These are phyloP conservation scores for Marcusenius ussheri DNA, from an alignment of 2,113 vertebrate species.

Conservation along the genomic window DNA sequence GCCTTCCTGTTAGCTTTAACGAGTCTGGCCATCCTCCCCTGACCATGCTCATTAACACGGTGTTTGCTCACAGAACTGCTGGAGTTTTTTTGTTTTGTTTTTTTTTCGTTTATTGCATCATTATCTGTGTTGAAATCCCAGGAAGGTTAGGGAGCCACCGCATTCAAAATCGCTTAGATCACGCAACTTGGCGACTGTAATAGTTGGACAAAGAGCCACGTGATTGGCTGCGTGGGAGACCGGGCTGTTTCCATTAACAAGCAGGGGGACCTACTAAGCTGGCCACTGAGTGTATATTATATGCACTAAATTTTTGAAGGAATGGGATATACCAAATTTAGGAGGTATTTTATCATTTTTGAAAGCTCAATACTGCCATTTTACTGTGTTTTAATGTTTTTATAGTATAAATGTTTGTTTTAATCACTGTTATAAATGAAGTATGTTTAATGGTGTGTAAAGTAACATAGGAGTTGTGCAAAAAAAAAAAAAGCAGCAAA, in stretches of 20 bases:
- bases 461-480: conserved; percentile 4
- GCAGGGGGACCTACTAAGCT: background rate
- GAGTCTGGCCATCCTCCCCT: background rate
- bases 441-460: background rate
- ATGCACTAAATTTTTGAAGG: conserved; percentile 53
- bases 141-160: background rate
- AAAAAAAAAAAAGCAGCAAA: conserved; percentile 7
- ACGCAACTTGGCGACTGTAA: background rate
- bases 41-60: background rate
- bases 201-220: background rate
- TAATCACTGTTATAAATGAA: conserved; percentile 14
- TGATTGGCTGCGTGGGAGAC: background rate
- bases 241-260: background rate
- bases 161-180: background rate
- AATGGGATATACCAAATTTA: conserved; percentile 34
- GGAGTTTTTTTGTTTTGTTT: background rate
- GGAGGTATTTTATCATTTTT: conserved; percentile 45
- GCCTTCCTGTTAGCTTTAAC: background rate
- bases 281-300: conserved; percentile 24
- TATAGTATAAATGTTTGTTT: conserved; percentile 10
- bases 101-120: background rate
- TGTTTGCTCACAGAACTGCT: background rate
- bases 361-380: conserved; percentile 29
- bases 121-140: background rate
- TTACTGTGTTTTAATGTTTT: conserved; percentile 12